Percentiles rank a stretch among this genome's conserved stretches.
These are phyloP conservation scores for Odontothrips loti DNA, from an alignment of 2,888 invertebrate genomes.

Conservation along the genomic window DNA sequence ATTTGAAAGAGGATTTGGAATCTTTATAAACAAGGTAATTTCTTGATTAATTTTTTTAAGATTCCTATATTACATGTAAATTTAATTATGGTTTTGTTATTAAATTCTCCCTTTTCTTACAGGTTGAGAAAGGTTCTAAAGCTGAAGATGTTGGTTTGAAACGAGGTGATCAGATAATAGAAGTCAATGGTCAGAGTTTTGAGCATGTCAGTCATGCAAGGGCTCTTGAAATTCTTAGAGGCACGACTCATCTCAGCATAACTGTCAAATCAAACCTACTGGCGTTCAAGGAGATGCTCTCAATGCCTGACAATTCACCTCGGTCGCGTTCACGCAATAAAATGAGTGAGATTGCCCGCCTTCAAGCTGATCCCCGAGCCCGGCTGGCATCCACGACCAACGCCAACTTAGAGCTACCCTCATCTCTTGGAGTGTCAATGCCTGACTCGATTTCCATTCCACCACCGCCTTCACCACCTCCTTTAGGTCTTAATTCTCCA, in stretches of 20 bases:
- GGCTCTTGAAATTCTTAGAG: conserved; percentile 87
- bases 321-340: conserved; percentile 59
- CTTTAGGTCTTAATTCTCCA: conserved; percentile 37
- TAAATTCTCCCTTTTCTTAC: conserved; percentile 29
- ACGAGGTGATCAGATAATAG: conserved; percentile 94
- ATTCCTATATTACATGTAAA: conserved; percentile 4
- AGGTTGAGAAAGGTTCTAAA: conserved; percentile 85
- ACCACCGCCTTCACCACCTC: conserved; percentile 40
- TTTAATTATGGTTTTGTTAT: conserved; percentile 28
- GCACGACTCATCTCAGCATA: conserved; percentile 92
- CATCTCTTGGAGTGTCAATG: not conserved
- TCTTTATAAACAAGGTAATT: conserved; percentile 78
- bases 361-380: conserved; percentile 62
- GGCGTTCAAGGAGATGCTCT: conserved; percentile 65
- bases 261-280: conserved; percentile 95
- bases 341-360: conserved; percentile 48
- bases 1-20: conserved; percentile 84
- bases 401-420: not conserved
- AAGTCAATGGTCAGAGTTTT: conserved; percentile 96
- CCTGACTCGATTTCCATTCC: conserved; percentile 43
- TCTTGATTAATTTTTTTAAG: not conserved
- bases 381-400: conserved; percentile 73
- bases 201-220: conserved; percentile 86
- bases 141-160: conserved; percentile 95
- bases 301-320: conserved; percentile 76